Conservation (phyloP, 1,140 invertebrate species). For the Aporrectodea caliginosa region DNA sequence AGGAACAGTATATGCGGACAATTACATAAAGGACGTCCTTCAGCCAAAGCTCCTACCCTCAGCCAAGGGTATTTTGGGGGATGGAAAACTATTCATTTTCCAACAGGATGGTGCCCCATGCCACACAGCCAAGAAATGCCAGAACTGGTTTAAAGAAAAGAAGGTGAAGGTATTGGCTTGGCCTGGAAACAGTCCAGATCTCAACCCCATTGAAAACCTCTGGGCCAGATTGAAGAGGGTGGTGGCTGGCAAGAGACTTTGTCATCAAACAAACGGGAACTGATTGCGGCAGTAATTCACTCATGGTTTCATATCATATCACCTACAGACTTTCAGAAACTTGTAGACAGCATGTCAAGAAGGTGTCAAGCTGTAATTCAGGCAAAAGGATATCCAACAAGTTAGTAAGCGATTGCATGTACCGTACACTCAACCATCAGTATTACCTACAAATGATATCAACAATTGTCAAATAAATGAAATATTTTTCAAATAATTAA, state of each 20-base stretch:
- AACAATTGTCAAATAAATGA: not conserved
- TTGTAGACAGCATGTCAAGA: not conserved
- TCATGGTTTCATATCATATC: no score
- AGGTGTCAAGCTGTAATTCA: not conserved
- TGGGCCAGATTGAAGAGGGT: constrained; percentile 15
- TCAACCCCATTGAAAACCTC: constrained; percentile 31
- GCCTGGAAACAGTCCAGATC: constrained; percentile 26
- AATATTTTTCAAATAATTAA: not conserved
- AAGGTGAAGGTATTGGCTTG: constrained; percentile 12
- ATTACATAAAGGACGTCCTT: not conserved
- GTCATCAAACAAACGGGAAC: not conserved
- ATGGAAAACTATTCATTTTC: constrained; percentile 15
- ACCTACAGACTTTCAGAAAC: not conserved
- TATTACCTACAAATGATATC: no score
- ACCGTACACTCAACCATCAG: no score
- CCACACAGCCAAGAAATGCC: constrained; percentile 15
- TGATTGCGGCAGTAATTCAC: not conserved
- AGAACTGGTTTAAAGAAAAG: constrained; percentile 20
- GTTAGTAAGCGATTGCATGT: not conserved
- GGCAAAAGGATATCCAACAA: constrained; percentile 4
- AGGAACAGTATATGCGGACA: not conserved
- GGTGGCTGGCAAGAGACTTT: not conserved
- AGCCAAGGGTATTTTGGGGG: not conserved
- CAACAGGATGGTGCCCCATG: constrained; percentile 28
- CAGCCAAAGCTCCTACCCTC: constrained; percentile 4